Evolutionary conservation across 2,888 invertebrate genomes (phyloP).

Genomic region (Oithona nana): DNA sequence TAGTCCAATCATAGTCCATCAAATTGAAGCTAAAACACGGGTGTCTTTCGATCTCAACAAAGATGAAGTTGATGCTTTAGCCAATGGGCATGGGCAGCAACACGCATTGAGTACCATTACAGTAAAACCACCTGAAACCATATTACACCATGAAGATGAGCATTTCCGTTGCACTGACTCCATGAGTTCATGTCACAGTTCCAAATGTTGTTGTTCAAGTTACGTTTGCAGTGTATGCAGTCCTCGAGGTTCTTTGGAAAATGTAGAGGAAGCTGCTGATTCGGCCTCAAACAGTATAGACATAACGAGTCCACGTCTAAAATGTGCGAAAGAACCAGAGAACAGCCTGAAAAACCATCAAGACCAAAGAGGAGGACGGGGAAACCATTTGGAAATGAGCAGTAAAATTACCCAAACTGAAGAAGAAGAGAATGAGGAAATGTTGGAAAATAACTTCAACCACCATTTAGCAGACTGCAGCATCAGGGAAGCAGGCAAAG

Average conservation of each 20-base stretch:
- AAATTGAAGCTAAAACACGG: neutral
- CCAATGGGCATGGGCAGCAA: neutral
- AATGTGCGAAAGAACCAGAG: constrained; percentile 27
- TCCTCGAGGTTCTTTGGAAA: neutral
- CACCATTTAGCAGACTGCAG: too few relatives aligned
- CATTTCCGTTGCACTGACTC: too few relatives aligned
- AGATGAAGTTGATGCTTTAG: neutral
- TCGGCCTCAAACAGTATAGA: neutral
- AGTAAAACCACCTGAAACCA: neutral
- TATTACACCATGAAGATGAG: too few relatives aligned
- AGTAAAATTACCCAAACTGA: constrained; percentile 19
- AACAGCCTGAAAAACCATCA: neutral
- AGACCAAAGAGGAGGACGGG: neutral
- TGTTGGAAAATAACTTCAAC: too few relatives aligned
- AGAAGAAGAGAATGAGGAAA: constrained; percentile 20
- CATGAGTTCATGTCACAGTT: neutral
- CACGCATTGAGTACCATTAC: neutral
- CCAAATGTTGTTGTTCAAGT: neutral
- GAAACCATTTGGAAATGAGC: neutral
- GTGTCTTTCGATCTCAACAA: neutral
- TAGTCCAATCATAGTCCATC: neutral
- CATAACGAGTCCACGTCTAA: constrained; percentile 21
- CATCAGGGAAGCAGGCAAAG: neutral
- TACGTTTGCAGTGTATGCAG: neutral
- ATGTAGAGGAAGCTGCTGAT: neutral